These are phyloP conservation scores for Zalophus californianus DNA, from an alignment of 2,797 vertebrate species.

Conservation along the genomic window DNA sequence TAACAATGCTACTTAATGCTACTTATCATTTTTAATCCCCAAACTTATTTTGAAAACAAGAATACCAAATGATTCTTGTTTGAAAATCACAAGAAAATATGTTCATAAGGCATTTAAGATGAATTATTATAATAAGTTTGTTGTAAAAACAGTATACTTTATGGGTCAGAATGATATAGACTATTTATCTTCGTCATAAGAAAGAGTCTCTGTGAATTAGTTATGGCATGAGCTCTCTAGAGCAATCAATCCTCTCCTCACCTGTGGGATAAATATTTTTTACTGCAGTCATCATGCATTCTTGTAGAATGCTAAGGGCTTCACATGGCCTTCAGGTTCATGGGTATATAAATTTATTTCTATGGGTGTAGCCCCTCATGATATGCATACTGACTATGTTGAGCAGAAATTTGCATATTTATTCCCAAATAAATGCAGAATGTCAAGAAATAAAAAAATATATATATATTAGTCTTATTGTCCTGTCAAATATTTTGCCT, in stretches of 20 bases:
- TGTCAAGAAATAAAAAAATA: slow-evolving; percentile 34
- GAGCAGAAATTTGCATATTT: slow-evolving; percentile 68
- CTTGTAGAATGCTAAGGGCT: slow-evolving; percentile 68
- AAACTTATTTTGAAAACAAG: slow-evolving; percentile 71
- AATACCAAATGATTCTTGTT: slow-evolving; percentile 68
- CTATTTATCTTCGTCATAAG: slow-evolving; percentile 83
- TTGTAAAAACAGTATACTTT: slow-evolving; percentile 82
- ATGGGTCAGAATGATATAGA: slow-evolving; percentile 76
- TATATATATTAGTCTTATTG: slow-evolving; percentile 45
- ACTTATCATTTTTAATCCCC: slow-evolving; percentile 68
- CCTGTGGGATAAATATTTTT: slow-evolving; percentile 82
- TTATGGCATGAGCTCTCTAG: slow-evolving; percentile 80
- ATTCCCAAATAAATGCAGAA: slow-evolving; percentile 57
- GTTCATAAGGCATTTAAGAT: slow-evolving; percentile 73
- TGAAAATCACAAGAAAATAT: slow-evolving; percentile 70
- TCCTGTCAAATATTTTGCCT: slow-evolving; percentile 70
- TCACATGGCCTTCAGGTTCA: slow-evolving; percentile 59
- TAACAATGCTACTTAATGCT: slow-evolving; percentile 37
- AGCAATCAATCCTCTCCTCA: slow-evolving; percentile 84
- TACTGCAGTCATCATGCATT: slow-evolving; percentile 75
- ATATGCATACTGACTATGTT: slow-evolving; percentile 65
- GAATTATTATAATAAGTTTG: slow-evolving; percentile 77
- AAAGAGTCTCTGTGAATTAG: slow-evolving; percentile 83
- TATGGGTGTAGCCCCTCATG: slow-evolving; percentile 56
- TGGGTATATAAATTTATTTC: slow-evolving; percentile 74